A percentile compares a stretch with the other conserved stretches of the same genome.
These are phyloP conservation scores for Sphaerophoria rueppellii DNA, from an alignment of 2,888 invertebrate genomes.

Conservation along the genomic window DNA sequence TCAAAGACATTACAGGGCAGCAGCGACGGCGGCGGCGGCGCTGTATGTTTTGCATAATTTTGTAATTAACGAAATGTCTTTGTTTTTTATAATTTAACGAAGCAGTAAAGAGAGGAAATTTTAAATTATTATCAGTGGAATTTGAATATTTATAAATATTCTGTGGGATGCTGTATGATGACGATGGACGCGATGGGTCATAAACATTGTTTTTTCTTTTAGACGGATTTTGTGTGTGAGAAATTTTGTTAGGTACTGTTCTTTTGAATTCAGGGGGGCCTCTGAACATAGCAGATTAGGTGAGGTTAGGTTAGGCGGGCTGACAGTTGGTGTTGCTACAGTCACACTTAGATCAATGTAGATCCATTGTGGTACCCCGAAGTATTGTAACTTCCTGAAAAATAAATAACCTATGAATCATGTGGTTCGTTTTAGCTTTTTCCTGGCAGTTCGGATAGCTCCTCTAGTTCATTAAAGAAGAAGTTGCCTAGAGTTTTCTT, in stretches of 20 bases:
- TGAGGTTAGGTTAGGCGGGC: too few species aligned
- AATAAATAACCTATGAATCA: too few species aligned
- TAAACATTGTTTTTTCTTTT: background rate
- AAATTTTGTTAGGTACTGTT: background rate
- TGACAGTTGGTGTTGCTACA: too few species aligned
- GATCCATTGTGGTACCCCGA: too few species aligned
- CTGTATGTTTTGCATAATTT: conserved; percentile 68
- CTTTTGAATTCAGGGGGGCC: conserved; percentile 16
- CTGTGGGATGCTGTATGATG: conserved; percentile 39
- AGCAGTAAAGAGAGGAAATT: conserved; percentile 13
- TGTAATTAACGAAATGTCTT: conserved; percentile 73
- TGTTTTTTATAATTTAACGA: conserved; percentile 56
- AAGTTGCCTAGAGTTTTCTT: too few species aligned
- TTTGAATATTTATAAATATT: conserved; percentile 39
- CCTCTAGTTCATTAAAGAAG: too few species aligned
- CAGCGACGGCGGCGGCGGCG: background rate
- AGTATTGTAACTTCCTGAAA: too few species aligned
- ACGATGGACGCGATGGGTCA: conserved; percentile 45
- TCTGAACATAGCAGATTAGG: background rate
- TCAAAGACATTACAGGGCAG: too few species aligned
- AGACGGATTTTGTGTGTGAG: conserved; percentile 15
- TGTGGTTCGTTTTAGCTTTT: too few species aligned
- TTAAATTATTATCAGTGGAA: conserved; percentile 65
- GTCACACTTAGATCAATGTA: too few species aligned
- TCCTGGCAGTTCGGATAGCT: too few species aligned